These are phyloP conservation scores for Lordiphosa fenestrarum DNA, from an alignment of 2,888 invertebrate genomes.

Conservation along the genomic window DNA sequence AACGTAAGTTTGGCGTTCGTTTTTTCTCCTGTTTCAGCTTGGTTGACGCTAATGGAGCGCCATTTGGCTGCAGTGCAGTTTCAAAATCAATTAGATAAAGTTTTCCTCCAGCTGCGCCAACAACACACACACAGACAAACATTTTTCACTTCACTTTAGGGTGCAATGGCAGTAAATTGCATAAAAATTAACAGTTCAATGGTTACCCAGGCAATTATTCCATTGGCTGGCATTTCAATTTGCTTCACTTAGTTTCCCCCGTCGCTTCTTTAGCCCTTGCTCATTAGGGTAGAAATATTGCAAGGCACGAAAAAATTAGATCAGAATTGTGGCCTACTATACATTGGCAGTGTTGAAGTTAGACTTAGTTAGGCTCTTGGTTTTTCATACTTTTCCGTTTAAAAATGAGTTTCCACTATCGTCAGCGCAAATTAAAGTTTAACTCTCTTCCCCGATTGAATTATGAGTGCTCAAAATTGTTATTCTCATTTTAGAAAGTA, in stretches of 20 bases:
- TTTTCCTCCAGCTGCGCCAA: slow-evolving; percentile 43
- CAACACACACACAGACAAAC: slow-evolving; percentile 14
- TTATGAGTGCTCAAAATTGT: too few relatives aligned
- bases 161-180: slow-evolving; percentile 40
- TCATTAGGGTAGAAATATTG: slow-evolving; percentile 19
- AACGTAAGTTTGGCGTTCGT: slow-evolving; percentile 44
- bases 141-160: slow-evolving; percentile 46
- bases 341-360: too few relatives aligned
- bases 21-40: slow-evolving; percentile 28
- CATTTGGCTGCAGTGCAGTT: slow-evolving; percentile 52
- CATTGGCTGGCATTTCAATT: slow-evolving; percentile 11
- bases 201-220: slow-evolving; percentile 31
- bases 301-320: background rate
- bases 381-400: too few relatives aligned
- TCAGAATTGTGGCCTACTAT: background rate
- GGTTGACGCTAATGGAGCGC: slow-evolving; percentile 61
- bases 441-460: too few relatives aligned
- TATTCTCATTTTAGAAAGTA: too few relatives aligned
- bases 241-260: slow-evolving; percentile 2
- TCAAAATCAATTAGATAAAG: slow-evolving; percentile 67
- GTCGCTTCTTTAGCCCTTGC: slow-evolving; percentile 1
- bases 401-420: too few relatives aligned
- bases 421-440: too few relatives aligned
- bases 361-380: too few relatives aligned
- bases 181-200: slow-evolving; percentile 56